phyloP scores from a whole-genome alignment of 2,888 invertebrate genomes.

The Psococerastis gibbosa region DNA sequence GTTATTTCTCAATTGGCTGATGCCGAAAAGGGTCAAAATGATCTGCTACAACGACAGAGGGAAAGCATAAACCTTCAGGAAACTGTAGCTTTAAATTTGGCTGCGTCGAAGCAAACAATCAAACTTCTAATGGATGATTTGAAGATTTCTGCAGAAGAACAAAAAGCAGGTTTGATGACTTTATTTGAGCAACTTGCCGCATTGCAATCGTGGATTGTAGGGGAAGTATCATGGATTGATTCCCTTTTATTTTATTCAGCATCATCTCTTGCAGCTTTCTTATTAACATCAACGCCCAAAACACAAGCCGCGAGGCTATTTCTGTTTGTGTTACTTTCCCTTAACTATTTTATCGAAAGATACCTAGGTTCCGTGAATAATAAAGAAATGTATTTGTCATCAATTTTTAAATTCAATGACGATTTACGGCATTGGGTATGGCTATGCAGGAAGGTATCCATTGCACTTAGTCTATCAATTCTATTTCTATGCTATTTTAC shows the following conservation, averaged over 20 bases:
- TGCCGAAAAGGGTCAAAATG: conserved; percentile 28
- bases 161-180: conserved; percentile 33
- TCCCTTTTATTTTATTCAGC: conserved; percentile 37
- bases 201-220: conserved; percentile 39
- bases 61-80: conserved; percentile 30
- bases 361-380: too few species aligned
- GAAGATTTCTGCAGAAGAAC: conserved; percentile 32
- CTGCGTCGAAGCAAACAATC: conserved; percentile 28
- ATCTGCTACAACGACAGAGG: conserved; percentile 28
- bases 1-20: conserved; percentile 30
- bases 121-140: conserved; percentile 29
- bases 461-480: neutral
- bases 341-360: neutral
- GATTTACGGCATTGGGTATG: neutral
- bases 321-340: neutral
- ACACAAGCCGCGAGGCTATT: conserved; percentile 31
- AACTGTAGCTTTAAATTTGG: conserved; percentile 30
- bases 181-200: conserved; percentile 33
- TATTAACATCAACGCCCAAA: conserved; percentile 35
- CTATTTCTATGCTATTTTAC: neutral
- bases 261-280: conserved; percentile 30
- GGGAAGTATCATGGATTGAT: conserved; percentile 43
- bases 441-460: conserved; percentile 1
- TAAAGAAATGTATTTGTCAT: too few species aligned
- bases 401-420: neutral